A percentile compares a stretch with the other conserved stretches of the same genome.
Evolutionary conservation across 2,797 vertebrate genomes (phyloP).

Genomic region (Sphaeramia orbicularis): DNA sequence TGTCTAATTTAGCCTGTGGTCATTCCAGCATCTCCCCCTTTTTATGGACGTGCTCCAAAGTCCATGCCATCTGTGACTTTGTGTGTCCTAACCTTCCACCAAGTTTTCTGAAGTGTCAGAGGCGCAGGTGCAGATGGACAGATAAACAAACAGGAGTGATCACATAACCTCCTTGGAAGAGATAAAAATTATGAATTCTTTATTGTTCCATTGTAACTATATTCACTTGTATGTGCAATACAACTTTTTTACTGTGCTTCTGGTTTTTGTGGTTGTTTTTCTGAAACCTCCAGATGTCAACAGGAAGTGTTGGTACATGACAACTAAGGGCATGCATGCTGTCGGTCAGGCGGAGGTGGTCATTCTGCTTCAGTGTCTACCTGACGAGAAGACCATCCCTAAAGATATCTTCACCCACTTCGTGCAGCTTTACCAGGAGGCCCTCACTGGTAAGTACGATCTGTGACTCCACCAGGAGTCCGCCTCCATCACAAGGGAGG

Average conservation of each 20-base stretch:
- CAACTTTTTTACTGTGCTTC: no score
- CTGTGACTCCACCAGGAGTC: conserved; percentile 18
- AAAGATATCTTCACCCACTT: conserved; percentile 98
- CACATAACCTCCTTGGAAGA: not conserved
- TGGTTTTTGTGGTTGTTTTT: not conserved
- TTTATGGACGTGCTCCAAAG: no score
- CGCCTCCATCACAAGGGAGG: conserved; percentile 7
- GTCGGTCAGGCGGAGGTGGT: conserved; percentile 97
- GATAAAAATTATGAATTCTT: not conserved
- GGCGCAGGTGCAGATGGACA: no score
- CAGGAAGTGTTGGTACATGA: conserved; percentile 98
- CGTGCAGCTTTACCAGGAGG: conserved; percentile 97
- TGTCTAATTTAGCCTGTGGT: no score
- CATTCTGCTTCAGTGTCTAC: conserved; percentile 95
- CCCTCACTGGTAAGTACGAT: conserved; percentile 89
- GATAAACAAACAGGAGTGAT: not conserved
- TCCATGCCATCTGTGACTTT: no score
- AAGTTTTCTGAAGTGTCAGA: no score
- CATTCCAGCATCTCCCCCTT: no score
- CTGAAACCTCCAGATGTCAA: conserved; percentile 91
- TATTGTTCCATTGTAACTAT: not conserved
- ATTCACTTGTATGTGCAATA: no score
- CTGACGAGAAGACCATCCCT: conserved; percentile 96
- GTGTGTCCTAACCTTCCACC: no score
- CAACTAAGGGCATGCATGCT: conserved; percentile 97